Evolutionary conservation across 2,888 invertebrate species (phyloP).

Genomic region (Agrotis puta): DNA sequence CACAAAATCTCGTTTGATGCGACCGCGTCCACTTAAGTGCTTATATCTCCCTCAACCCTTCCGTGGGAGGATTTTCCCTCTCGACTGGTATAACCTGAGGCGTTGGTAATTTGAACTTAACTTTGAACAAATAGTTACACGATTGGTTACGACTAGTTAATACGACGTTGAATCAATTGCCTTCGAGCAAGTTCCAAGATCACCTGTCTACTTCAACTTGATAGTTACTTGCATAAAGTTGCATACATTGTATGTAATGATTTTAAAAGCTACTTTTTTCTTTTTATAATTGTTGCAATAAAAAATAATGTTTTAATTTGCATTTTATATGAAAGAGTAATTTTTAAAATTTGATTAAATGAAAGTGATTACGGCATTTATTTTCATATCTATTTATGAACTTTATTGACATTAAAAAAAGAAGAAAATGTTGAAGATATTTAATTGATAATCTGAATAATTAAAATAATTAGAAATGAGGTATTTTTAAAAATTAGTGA

Average conservation of each 20-base stretch:
- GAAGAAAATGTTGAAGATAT: too few relatives aligned
- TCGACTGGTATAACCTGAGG: slow-evolving; percentile 38
- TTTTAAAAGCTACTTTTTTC: background rate
- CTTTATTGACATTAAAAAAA: too few relatives aligned
- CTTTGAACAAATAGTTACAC: slow-evolving; percentile 52
- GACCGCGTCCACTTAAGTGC: slow-evolving; percentile 27
- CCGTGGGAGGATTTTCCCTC: slow-evolving; percentile 23
- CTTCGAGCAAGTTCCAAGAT: slow-evolving; percentile 32
- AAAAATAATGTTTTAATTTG: background rate
- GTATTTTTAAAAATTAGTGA: too few relatives aligned
- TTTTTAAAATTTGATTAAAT: too few relatives aligned
- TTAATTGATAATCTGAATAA: too few relatives aligned
- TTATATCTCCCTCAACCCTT: slow-evolving; percentile 38
- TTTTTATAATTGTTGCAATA: background rate
- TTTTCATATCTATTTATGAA: too few relatives aligned
- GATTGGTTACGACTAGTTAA: slow-evolving; percentile 38
- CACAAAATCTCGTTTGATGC: slow-evolving; percentile 19
- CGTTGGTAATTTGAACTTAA: slow-evolving; percentile 54
- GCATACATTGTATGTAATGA: slow-evolving; percentile 10
- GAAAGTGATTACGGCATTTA: too few relatives aligned
- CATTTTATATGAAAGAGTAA: background rate
- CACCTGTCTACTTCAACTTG: slow-evolving; percentile 28
- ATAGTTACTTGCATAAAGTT: background rate
- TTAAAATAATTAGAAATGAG: too few relatives aligned
- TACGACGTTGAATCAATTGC: slow-evolving; percentile 35